Percentiles rank a stretch among this genome's conserved stretches.
These are phyloP conservation scores for Stylophora pistillata DNA, from an alignment of 64 coral and sea anemone species.

Conservation along the genomic window DNA sequence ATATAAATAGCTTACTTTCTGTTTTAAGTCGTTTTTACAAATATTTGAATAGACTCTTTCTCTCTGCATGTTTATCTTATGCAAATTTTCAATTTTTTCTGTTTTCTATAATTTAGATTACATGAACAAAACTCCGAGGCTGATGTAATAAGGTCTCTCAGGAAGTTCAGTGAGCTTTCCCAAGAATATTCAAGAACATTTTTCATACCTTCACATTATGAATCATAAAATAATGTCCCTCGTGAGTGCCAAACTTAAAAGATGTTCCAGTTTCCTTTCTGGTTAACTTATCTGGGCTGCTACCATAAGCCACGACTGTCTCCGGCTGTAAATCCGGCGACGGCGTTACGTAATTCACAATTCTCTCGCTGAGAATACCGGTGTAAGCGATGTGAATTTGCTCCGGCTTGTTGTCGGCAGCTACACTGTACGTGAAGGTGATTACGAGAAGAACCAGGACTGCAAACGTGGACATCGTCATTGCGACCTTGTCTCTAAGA, in stretches of 20 bases:
- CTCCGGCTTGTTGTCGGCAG: constrained; percentile 51
- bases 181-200: no score
- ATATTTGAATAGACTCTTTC: no score
- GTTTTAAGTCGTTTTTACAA: no score
- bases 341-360: constrained; percentile 80
- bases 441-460: neutral
- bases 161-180: no score
- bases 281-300: constrained; percentile 22
- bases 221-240: constrained; percentile 43
- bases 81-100: no score
- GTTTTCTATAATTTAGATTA: no score
- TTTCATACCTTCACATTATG: constrained; percentile 69
- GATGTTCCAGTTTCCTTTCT: constrained; percentile 47
- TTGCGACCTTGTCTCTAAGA: neutral
- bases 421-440: neutral
- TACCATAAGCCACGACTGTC: constrained; percentile 72
- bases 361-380: constrained; percentile 71
- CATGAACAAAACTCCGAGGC: no score
- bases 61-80: no score
- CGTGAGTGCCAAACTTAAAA: constrained; percentile 31
- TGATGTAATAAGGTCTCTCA: no score
- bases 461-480: neutral
- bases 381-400: constrained; percentile 85
- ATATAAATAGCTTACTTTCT: no score
- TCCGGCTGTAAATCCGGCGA: constrained; percentile 1